Conservation (phyloP, 2,113 vertebrate species). For the Brienomyrus brachyistius region DNA sequence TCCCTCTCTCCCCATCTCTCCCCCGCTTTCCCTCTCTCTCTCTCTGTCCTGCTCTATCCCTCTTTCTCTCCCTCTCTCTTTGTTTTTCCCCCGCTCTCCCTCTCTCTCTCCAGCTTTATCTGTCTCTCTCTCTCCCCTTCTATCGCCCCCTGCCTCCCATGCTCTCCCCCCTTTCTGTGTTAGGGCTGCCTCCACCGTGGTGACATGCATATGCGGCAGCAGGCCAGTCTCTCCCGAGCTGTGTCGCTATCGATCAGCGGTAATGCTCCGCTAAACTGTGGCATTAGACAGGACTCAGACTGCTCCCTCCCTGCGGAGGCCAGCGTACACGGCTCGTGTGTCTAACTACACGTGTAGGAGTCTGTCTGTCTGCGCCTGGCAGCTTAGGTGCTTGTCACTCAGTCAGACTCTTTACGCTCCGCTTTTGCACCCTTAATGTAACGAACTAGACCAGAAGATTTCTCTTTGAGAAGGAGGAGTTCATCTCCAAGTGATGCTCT, state of each 20-base stretch:
- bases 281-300: slow-evolving; percentile 49
- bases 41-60: not conserved
- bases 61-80: not conserved
- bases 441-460: not conserved
- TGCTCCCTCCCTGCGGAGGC: slow-evolving; percentile 11
- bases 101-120: not conserved
- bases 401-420: not conserved
- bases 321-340: not conserved
- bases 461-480: not conserved
- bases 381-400: not conserved
- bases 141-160: not conserved
- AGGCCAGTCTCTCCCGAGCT: slow-evolving; percentile 40
- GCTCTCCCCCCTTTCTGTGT: not conserved
- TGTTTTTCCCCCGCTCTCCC: not conserved
- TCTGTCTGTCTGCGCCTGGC: not conserved
- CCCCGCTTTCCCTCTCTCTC: too few relatives aligned
- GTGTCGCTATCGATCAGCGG: slow-evolving; percentile 57
- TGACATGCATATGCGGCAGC: slow-evolving; percentile 51
- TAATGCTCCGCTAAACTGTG: slow-evolving; percentile 62
- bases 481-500: not conserved
- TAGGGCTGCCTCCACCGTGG: slow-evolving; percentile 31
- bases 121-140: not conserved
- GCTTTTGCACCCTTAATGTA: not conserved
- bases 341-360: not conserved
- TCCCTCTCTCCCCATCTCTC: not conserved